Percentiles rank a stretch among this genome's conserved stretches.
These are phyloP conservation scores for Drosophila neutralis DNA, from an alignment of 2,888 invertebrate species.

Conservation along the genomic window DNA sequence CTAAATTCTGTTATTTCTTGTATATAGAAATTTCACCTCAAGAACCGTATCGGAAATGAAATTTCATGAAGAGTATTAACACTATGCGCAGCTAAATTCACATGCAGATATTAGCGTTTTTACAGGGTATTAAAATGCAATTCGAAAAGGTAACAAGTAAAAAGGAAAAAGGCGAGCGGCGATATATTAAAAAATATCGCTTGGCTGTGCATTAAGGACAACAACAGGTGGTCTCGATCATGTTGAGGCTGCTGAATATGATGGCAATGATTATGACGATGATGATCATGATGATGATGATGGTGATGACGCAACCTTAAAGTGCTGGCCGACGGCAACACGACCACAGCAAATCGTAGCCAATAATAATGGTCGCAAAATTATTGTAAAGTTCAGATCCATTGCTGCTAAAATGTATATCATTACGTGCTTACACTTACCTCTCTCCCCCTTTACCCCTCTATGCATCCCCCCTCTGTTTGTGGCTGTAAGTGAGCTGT, in stretches of 20 bases:
- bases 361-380: constrained; percentile 72
- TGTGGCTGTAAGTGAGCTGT: constrained; percentile 23
- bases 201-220: constrained; percentile 66
- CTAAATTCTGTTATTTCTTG: background rate
- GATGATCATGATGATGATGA: constrained; percentile 11
- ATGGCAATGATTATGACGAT: background rate
- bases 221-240: constrained; percentile 71
- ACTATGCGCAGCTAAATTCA: background rate
- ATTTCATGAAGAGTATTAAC: background rate
- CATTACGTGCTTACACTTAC: constrained; percentile 66
- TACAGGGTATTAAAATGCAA: constrained; percentile 16
- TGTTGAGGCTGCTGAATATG: constrained; percentile 12
- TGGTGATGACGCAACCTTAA: constrained; percentile 61
- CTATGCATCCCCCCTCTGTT: background rate
- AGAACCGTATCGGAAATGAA: background rate
- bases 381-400: constrained; percentile 75
- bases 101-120: background rate
- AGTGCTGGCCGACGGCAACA: constrained; percentile 37
- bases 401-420: constrained; percentile 79
- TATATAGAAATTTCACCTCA: background rate
- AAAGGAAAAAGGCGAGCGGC: constrained; percentile 27
- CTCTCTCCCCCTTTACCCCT: background rate
- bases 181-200: constrained; percentile 58
- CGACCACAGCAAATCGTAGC: constrained; percentile 24
- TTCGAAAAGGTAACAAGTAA: constrained; percentile 14